These are phyloP conservation scores for Agrypnia vestita DNA, from an alignment of 1,140 invertebrate genomes.

Conservation along the genomic window DNA sequence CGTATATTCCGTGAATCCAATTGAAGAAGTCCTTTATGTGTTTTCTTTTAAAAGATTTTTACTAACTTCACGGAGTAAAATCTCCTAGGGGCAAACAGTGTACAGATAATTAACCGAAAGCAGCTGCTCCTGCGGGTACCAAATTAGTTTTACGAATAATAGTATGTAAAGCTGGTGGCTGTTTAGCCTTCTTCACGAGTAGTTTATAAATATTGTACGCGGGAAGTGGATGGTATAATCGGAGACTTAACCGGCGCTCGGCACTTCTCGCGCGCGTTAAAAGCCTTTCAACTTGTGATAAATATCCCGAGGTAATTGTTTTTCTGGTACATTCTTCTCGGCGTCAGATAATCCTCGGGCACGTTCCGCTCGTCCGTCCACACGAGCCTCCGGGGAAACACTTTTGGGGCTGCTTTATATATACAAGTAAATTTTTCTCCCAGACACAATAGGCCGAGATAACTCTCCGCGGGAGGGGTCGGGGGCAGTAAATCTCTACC, in stretches of 20 bases:
- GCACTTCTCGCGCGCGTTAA: slow-evolving; percentile 42
- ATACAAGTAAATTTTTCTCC: slow-evolving; percentile 55
- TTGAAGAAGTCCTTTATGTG: too few species aligned
- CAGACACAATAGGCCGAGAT: slow-evolving; percentile 58
- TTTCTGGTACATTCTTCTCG: slow-evolving; percentile 30
- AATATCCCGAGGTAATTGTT: slow-evolving; percentile 60
- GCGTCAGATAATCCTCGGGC: not conserved
- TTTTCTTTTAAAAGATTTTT: too few species aligned
- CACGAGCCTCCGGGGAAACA: slow-evolving; percentile 27
- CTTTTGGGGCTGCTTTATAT: slow-evolving; percentile 44
- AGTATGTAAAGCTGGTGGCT: not conserved
- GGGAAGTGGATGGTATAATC: slow-evolving; percentile 4
- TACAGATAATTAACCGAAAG: too few species aligned
- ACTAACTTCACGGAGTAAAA: too few species aligned
- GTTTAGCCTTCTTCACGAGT: not conserved
- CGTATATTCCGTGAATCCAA: too few species aligned
- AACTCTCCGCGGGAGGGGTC: slow-evolving; percentile 17
- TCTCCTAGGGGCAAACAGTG: too few species aligned
- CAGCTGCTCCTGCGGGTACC: too few species aligned
- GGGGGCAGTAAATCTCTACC: slow-evolving; percentile 35
- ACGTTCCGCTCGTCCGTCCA: not conserved
- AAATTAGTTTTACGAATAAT: not conserved
- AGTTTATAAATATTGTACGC: slow-evolving; percentile 17
- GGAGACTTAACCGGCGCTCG: not conserved
- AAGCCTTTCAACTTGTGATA: slow-evolving; percentile 59